Conservation (phyloP, 2,888 invertebrate genomes). For the Lochmaea capreae region DNA sequence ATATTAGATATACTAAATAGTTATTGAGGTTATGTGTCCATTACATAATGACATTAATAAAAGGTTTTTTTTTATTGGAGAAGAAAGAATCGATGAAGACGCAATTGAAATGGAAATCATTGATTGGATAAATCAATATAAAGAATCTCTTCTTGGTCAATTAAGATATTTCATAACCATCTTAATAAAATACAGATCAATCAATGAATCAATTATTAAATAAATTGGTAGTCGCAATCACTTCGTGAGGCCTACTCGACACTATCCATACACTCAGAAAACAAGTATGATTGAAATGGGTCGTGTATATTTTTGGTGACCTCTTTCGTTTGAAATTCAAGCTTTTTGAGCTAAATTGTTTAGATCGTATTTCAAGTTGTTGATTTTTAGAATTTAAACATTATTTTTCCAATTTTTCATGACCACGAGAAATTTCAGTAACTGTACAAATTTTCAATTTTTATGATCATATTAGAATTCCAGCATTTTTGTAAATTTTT, state of each 20-base stretch:
- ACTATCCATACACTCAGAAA: constrained; percentile 15
- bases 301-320: too few species aligned
- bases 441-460: too few species aligned
- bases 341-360: too few species aligned
- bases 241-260: constrained; percentile 40
- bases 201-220: constrained; percentile 47
- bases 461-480: too few species aligned
- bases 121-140: constrained; percentile 30
- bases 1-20: too few species aligned
- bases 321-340: too few species aligned
- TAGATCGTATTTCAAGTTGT: too few species aligned
- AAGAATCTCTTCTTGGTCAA: constrained; percentile 33
- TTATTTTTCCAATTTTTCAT: too few species aligned
- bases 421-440: too few species aligned
- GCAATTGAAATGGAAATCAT: constrained; percentile 5
- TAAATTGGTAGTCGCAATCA: constrained; percentile 46
- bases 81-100: background rate
- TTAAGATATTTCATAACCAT: constrained; percentile 37
- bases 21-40: background rate
- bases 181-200: constrained; percentile 48
- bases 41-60: background rate
- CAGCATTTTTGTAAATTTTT: too few species aligned
- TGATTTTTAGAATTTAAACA: too few species aligned
- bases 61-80: background rate
- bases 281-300: background rate